phyloP scores from a whole-genome alignment of 2,113 vertebrate species.

The Ictidomys tridecemlineatus region DNA sequence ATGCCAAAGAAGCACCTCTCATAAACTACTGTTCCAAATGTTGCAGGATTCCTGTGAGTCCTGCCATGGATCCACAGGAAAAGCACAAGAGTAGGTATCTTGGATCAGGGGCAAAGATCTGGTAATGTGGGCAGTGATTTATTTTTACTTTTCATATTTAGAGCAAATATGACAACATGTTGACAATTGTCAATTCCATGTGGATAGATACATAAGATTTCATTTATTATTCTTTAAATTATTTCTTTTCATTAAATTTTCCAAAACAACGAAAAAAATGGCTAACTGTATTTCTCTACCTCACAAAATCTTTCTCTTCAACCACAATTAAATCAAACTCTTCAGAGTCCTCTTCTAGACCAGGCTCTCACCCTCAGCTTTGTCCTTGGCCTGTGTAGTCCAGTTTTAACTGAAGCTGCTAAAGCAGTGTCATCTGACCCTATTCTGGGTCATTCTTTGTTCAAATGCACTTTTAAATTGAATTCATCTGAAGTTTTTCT shows the following conservation, averaged over 20 bases:
- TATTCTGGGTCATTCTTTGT: not conserved
- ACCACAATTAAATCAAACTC: not conserved
- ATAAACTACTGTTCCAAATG: not conserved
- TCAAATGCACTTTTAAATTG: not conserved
- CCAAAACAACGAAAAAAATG: not conserved
- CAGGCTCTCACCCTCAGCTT: not conserved
- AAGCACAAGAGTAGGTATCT: not conserved
- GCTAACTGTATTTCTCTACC: not conserved
- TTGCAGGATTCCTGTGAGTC: not conserved
- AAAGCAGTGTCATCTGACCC: not conserved
- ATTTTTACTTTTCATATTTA: conserved; percentile 19
- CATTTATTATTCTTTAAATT: not conserved
- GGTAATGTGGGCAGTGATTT: not conserved
- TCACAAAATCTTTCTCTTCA: not conserved
- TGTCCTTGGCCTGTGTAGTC: not conserved
- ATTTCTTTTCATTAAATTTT: not conserved
- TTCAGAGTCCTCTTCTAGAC: not conserved
- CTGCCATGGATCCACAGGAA: not conserved
- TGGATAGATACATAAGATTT: not conserved
- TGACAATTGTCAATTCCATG: not conserved
- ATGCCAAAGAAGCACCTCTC: not conserved
- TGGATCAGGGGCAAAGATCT: not conserved
- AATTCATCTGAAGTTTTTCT: not conserved
- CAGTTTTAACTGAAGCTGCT: not conserved
- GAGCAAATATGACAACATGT: not conserved